Evolutionary conservation across 2,797 vertebrate genomes (phyloP).

Genomic region (Sebastes ruberrimus): DNA sequence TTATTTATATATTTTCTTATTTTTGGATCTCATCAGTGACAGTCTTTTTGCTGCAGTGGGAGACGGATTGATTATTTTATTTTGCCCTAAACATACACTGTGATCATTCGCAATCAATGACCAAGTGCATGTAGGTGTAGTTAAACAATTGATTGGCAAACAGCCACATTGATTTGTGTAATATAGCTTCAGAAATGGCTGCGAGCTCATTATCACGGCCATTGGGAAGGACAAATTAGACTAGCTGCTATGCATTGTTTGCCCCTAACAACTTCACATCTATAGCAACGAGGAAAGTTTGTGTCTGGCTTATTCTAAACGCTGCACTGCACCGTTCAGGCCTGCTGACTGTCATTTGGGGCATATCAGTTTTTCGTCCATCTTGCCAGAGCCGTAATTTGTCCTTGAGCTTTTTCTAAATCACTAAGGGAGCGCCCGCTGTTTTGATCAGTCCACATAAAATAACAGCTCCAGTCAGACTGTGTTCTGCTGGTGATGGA

Average conservation of each 20-base stretch:
- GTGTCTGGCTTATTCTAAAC: neutral
- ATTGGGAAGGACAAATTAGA: conserved; percentile 32
- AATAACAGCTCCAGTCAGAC: conserved; percentile 29
- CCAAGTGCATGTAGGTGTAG: conserved; percentile 1
- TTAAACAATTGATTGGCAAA: conserved; percentile 30
- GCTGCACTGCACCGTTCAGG: neutral
- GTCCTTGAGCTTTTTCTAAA: conserved; percentile 30
- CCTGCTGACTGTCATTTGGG: neutral
- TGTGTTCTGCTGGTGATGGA: conserved; percentile 2
- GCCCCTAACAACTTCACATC: conserved; percentile 6
- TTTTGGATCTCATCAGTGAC: conserved; percentile 39
- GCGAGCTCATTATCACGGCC: conserved; percentile 27
- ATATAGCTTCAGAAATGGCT: conserved; percentile 22
- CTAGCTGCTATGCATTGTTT: neutral
- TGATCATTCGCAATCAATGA: conserved; percentile 35
- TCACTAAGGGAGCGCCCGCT: neutral
- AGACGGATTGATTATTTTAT: conserved; percentile 13
- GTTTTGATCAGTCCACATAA: conserved; percentile 27
- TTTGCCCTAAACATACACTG: neutral
- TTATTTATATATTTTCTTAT: conserved; percentile 74
- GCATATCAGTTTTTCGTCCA: neutral
- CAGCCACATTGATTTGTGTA: conserved; percentile 40
- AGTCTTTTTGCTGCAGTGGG: conserved; percentile 33
- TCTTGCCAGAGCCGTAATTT: conserved; percentile 3
- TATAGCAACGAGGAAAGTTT: conserved; percentile 1